phyloP scores from a whole-genome alignment of 1,140 invertebrate genomes.

The Chironomus tepperi region DNA sequence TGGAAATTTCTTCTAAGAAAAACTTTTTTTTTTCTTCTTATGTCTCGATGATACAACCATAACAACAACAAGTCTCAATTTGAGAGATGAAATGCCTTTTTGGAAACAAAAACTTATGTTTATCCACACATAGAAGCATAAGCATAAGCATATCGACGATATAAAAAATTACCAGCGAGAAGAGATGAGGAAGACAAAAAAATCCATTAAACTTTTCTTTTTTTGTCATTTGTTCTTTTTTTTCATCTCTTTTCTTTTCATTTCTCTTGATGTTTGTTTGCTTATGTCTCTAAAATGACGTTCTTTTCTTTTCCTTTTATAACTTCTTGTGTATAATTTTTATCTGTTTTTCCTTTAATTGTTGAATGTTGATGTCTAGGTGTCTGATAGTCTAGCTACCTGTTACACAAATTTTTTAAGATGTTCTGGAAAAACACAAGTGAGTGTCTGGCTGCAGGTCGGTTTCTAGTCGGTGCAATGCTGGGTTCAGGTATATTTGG shows the following conservation, averaged over 20 bases:
- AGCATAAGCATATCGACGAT: background rate
- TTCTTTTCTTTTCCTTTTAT: slow-evolving; percentile 14
- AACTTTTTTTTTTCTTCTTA: too few relatives aligned
- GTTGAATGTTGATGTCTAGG: too few relatives aligned
- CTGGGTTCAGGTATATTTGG: too few relatives aligned
- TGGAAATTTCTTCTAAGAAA: too few relatives aligned
- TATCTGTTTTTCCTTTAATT: too few relatives aligned
- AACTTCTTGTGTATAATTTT: background rate
- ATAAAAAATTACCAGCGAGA: slow-evolving; percentile 8
- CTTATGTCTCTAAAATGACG: slow-evolving; percentile 11
- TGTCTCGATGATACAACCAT: too few relatives aligned
- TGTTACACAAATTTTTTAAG: too few relatives aligned
- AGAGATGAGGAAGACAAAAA: background rate
- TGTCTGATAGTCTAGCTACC: too few relatives aligned
- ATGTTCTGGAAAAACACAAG: too few relatives aligned
- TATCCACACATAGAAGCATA: background rate
- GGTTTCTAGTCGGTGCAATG: too few relatives aligned
- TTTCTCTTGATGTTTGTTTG: background rate
- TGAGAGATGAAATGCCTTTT: background rate
- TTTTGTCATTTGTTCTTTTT: slow-evolving; percentile 14
- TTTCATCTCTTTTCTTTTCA: background rate
- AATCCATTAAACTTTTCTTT: slow-evolving; percentile 8
- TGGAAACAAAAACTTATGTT: background rate
- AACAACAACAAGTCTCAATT: background rate
- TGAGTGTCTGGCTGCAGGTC: too few relatives aligned